Conservation (phyloP, 1,140 invertebrate genomes). For the Nymphalis io region DNA sequence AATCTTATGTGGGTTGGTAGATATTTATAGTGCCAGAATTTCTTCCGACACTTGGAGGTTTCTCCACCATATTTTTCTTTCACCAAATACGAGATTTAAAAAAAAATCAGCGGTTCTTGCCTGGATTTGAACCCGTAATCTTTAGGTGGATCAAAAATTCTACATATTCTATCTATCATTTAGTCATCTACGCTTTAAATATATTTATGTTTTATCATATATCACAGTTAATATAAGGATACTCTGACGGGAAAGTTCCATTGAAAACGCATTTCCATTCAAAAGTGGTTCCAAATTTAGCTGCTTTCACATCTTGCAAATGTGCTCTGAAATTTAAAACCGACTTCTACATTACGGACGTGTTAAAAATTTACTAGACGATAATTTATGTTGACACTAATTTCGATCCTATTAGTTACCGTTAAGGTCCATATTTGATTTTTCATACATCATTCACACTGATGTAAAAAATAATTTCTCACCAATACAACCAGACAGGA, state of each 20-base stretch:
- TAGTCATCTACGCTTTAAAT: too few species aligned
- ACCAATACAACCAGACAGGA: constrained; percentile 54
- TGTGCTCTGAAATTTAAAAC: constrained; percentile 56
- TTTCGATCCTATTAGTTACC: neutral
- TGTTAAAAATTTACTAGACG: constrained; percentile 36
- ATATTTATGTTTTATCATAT: constrained; percentile 5
- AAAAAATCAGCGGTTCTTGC: too few species aligned
- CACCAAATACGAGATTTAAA: too few species aligned
- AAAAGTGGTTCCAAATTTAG: constrained; percentile 57
- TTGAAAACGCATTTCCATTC: constrained; percentile 71
- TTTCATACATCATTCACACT: neutral
- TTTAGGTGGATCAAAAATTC: too few species aligned
- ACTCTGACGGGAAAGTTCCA: constrained; percentile 43
- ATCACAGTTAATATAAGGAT: constrained; percentile 39
- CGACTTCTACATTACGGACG: constrained; percentile 41
- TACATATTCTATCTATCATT: too few species aligned
- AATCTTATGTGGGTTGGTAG: too few species aligned
- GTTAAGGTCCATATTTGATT: constrained; percentile 10
- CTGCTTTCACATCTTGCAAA: constrained; percentile 64
- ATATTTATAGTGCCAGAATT: too few species aligned
- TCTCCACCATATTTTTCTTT: too few species aligned
- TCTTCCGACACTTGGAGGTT: too few species aligned
- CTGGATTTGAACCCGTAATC: too few species aligned
- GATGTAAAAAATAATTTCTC: constrained; percentile 39
- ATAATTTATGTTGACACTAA: constrained; percentile 11